phyloP scores from a whole-genome alignment of 2,888 invertebrate genomes.

The Proisotoma minuta region DNA sequence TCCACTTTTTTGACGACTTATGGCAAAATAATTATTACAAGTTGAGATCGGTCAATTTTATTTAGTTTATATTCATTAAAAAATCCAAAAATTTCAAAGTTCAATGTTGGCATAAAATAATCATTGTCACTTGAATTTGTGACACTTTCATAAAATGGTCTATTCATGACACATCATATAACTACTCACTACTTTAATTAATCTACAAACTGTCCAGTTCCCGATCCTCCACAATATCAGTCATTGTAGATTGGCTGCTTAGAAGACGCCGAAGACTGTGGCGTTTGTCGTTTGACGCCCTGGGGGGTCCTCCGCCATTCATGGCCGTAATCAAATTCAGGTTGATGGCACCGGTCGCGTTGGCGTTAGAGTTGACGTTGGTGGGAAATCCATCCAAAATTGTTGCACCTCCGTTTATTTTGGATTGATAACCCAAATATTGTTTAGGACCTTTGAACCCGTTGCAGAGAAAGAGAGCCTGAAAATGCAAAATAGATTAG shows the following conservation, averaged over 20 bases:
- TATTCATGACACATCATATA: too few relatives aligned
- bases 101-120: too few relatives aligned
- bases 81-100: too few relatives aligned
- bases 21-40: too few relatives aligned
- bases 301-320: conserved; percentile 22
- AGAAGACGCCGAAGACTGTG: conserved; percentile 37
- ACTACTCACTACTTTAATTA: neutral
- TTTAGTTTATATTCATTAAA: too few relatives aligned
- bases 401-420: conserved; percentile 38
- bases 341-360: too few relatives aligned
- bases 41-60: too few relatives aligned
- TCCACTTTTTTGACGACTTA: too few relatives aligned
- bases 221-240: conserved; percentile 38
- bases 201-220: conserved; percentile 38
- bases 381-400: conserved; percentile 37
- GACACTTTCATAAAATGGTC: too few relatives aligned
- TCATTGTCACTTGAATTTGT: too few relatives aligned
- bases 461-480: conserved; percentile 32
- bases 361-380: neutral
- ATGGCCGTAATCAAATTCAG: conserved; percentile 18
- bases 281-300: conserved; percentile 14
- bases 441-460: conserved; percentile 32
- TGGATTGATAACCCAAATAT: conserved; percentile 27
- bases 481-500: neutral
- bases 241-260: conserved; percentile 39